A percentile compares a stretch with the other conserved stretches of the same genome.
These are phyloP conservation scores for Trichacis sp. DNA, from an alignment of 2,888 invertebrate genomes.

Conservation along the genomic window DNA sequence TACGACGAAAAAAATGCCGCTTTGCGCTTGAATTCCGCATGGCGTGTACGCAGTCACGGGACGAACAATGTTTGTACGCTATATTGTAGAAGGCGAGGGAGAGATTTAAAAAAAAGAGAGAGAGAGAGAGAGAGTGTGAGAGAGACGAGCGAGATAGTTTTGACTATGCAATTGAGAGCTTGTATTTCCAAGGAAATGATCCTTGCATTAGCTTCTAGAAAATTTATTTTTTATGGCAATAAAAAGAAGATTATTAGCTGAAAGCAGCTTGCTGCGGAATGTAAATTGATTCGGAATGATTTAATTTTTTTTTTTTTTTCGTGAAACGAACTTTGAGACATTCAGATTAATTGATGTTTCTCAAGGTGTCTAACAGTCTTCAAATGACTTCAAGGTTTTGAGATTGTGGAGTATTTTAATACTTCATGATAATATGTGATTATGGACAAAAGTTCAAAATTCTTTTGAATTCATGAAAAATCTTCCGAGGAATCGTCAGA, in stretches of 20 bases:
- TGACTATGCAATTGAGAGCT: constrained; percentile 54
- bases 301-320: no score
- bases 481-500: no score
- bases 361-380: no score
- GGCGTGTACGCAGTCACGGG: not conserved
- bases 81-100: constrained; percentile 17
- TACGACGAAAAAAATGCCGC: constrained; percentile 35
- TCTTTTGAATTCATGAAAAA: no score
- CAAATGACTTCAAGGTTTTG: no score
- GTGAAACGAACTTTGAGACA: no score
- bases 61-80: not conserved
- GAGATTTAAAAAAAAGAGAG: constrained; percentile 22
- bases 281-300: no score
- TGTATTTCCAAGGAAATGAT: constrained; percentile 49
- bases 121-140: constrained; percentile 23
- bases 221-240: constrained; percentile 67
- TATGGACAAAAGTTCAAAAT: no score
- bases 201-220: constrained; percentile 55
- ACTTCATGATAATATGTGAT: no score
- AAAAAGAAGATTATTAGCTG: constrained; percentile 19
- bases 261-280: no score
- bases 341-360: no score
- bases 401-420: no score
- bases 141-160: constrained; percentile 39
- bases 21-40: constrained; percentile 30